Conservation (phyloP, 2,113 vertebrate species). For the Hippocampus comes region DNA sequence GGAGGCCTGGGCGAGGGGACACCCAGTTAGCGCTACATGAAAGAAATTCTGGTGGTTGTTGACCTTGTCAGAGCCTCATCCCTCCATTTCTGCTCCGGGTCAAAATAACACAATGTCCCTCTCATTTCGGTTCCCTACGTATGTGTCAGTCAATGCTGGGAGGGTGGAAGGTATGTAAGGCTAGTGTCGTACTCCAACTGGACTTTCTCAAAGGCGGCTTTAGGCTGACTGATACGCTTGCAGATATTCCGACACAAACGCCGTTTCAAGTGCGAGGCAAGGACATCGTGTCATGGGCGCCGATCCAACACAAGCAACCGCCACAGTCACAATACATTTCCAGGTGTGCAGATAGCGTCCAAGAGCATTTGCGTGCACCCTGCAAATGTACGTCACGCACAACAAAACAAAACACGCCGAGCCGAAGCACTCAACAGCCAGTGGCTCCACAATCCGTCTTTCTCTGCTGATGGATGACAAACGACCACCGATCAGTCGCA, state of each 20-base stretch:
- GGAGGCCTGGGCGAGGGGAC: slow-evolving; percentile 38
- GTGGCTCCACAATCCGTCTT: neutral
- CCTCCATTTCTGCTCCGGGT: slow-evolving; percentile 51
- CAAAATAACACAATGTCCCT: slow-evolving; percentile 50
- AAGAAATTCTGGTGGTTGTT: slow-evolving; percentile 54
- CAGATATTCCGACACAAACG: neutral
- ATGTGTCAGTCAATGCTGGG: slow-evolving; percentile 39
- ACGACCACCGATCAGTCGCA: no score
- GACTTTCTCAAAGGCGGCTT: neutral
- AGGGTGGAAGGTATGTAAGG: slow-evolving; percentile 31
- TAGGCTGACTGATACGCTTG: neutral
- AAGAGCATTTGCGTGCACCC: neutral
- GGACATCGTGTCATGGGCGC: neutral
- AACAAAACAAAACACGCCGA: neutral
- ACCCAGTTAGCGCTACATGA: slow-evolving; percentile 63
- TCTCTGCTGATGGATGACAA: no score
- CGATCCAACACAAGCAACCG: neutral
- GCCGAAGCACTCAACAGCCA: neutral
- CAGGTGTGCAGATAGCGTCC: neutral
- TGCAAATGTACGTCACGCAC: neutral
- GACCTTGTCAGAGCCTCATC: slow-evolving; percentile 56
- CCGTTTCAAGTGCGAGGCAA: slow-evolving; percentile 1
- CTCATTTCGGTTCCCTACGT: slow-evolving; percentile 41
- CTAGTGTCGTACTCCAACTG: neutral
- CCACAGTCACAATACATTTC: neutral